phyloP scores from a whole-genome alignment of 1,140 invertebrate species.

The Monochamus saltuarius region DNA sequence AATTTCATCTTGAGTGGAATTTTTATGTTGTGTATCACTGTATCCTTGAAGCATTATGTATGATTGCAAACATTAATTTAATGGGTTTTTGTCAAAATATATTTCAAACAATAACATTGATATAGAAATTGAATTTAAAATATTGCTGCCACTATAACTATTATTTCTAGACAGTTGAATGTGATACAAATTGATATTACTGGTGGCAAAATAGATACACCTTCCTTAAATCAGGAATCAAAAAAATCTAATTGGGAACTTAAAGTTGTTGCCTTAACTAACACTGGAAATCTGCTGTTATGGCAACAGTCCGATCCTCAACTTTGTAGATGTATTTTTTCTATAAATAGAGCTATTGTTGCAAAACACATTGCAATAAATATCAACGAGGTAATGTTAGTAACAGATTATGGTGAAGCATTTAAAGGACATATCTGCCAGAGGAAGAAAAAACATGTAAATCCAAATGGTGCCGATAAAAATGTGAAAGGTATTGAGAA shows the following conservation, averaged over 20 bases:
- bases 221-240: slow-evolving; percentile 53
- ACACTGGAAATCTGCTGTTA: slow-evolving; percentile 62
- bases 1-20: too few relatives aligned
- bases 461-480: slow-evolving; percentile 36
- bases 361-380: slow-evolving; percentile 62
- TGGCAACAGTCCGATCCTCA: slow-evolving; percentile 67
- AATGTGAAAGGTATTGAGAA: slow-evolving; percentile 49
- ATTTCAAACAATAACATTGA: too few relatives aligned
- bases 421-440: slow-evolving; percentile 61
- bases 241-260: slow-evolving; percentile 50
- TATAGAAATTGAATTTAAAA: not conserved
- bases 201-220: slow-evolving; percentile 57
- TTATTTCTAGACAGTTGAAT: slow-evolving; percentile 53
- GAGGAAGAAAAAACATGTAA: slow-evolving; percentile 45
- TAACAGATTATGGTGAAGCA: slow-evolving; percentile 66
- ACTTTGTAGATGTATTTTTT: slow-evolving; percentile 63
- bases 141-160: not conserved
- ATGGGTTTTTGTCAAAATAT: too few relatives aligned
- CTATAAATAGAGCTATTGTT: slow-evolving; percentile 58
- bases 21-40: too few relatives aligned
- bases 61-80: not conserved
- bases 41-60: too few relatives aligned
- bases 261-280: slow-evolving; percentile 61
- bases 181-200: slow-evolving; percentile 54
- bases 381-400: slow-evolving; percentile 59